Evolutionary conservation across 2,113 vertebrate species (phyloP).

Genomic region (Xenopus tropicalis): UCB_Xtro_10.0 CM004444.2:84061001-84061500

Average conservation of each 20-base stretch:
- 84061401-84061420: conserved; percentile 55
- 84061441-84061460: conserved; percentile 47
- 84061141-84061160: background rate
- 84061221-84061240: conserved; percentile 31
- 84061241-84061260: conserved; percentile 20
- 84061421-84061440: conserved; percentile 50
- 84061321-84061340: conserved; percentile 50
- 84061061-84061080: too few relatives aligned
- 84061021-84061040: too few relatives aligned
- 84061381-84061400: conserved; percentile 46
- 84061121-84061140: background rate
- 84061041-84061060: too few relatives aligned
- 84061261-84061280: conserved; percentile 41
- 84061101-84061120: background rate
- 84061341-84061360: conserved; percentile 46
- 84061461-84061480: conserved; percentile 30
- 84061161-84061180: background rate
- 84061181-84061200: background rate
- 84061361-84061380: conserved; percentile 53
- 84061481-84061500: conserved; percentile 39
- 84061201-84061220: conserved; percentile 8
- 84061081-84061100: background rate
- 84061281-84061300: conserved; percentile 53
- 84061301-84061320: conserved; percentile 45
- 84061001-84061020: too few relatives aligned